Evolutionary conservation across 2,888 invertebrate genomes (phyloP).

Genomic region (Epinotia demarniana): DNA sequence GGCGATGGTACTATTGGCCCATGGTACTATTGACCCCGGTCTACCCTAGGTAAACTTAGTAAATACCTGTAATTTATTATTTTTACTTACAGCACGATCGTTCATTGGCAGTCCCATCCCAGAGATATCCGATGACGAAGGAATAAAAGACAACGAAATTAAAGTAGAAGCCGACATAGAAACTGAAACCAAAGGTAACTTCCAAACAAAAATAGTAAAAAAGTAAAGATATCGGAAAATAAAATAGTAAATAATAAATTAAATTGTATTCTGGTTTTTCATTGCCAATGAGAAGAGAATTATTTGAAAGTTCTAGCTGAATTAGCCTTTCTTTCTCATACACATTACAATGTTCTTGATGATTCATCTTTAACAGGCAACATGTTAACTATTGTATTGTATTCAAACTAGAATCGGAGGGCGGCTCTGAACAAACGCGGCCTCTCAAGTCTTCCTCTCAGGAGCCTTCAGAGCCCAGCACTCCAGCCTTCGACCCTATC

Average conservation of each 20-base stretch:
- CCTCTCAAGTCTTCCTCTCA: slow-evolving; percentile 67
- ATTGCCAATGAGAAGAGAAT: no score
- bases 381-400: background rate
- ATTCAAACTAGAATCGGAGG: slow-evolving; percentile 61
- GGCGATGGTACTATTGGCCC: no score
- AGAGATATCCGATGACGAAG: slow-evolving; percentile 82
- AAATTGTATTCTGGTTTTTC: no score
- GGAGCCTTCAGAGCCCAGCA: slow-evolving; percentile 67
- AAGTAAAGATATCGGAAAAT: no score
- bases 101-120: slow-evolving; percentile 85
- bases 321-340: background rate
- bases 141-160: slow-evolving; percentile 67
- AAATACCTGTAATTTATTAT: background rate
- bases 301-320: no score
- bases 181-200: slow-evolving; percentile 63
- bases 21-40: no score
- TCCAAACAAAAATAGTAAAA: no score
- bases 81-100: slow-evolving; percentile 59
- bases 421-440: slow-evolving; percentile 65
- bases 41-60: no score
- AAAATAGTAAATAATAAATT: no score
- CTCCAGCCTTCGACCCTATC: slow-evolving; percentile 61
- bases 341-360: background rate
- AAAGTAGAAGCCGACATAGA: slow-evolving; percentile 77
- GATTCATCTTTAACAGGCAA: no score